A percentile compares a stretch with the other conserved stretches of the same genome.
Evolutionary conservation across 2,888 invertebrate genomes (phyloP).

Genomic region (Abrostola tripartita): DNA sequence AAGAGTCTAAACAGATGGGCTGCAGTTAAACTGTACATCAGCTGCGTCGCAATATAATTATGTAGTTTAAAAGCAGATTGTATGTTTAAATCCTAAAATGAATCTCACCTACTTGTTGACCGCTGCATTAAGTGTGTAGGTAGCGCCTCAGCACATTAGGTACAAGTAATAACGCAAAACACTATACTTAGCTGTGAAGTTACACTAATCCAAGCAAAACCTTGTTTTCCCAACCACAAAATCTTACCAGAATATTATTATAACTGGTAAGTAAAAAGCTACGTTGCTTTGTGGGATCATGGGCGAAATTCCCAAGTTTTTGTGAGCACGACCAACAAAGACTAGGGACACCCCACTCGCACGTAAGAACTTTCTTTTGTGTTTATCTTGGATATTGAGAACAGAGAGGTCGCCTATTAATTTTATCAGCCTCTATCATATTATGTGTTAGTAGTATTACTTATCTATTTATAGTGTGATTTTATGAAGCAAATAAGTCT

Average conservation of each 20-base stretch:
- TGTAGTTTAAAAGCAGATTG: too few relatives aligned
- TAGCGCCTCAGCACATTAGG: slow-evolving; percentile 21
- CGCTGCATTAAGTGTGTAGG: neutral
- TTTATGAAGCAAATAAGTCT: too few relatives aligned
- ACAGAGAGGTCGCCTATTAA: slow-evolving; percentile 8
- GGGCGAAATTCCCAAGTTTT: slow-evolving; percentile 42
- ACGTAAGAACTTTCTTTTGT: slow-evolving; percentile 29
- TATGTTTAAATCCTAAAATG: too few relatives aligned
- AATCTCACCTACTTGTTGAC: too few relatives aligned
- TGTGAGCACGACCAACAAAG: slow-evolving; percentile 35
- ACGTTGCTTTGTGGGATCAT: slow-evolving; percentile 29
- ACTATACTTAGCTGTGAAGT: slow-evolving; percentile 39
- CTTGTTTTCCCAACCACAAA: slow-evolving; percentile 37
- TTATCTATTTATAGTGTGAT: too few relatives aligned
- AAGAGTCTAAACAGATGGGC: too few relatives aligned
- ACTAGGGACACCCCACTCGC: slow-evolving; percentile 13
- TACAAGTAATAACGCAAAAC: slow-evolving; percentile 11
- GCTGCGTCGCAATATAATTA: too few relatives aligned
- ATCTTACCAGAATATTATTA: slow-evolving; percentile 31
- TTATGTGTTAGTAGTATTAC: neutral
- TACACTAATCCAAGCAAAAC: slow-evolving; percentile 35
- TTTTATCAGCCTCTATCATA: slow-evolving; percentile 6
- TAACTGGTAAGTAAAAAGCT: slow-evolving; percentile 20
- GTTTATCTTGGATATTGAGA: slow-evolving; percentile 12
- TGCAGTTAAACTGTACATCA: too few relatives aligned